Percentiles rank a stretch among this genome's conserved stretches.
Conservation (phyloP, 2,113 vertebrate species). For the Candoia aspera region DNA sequence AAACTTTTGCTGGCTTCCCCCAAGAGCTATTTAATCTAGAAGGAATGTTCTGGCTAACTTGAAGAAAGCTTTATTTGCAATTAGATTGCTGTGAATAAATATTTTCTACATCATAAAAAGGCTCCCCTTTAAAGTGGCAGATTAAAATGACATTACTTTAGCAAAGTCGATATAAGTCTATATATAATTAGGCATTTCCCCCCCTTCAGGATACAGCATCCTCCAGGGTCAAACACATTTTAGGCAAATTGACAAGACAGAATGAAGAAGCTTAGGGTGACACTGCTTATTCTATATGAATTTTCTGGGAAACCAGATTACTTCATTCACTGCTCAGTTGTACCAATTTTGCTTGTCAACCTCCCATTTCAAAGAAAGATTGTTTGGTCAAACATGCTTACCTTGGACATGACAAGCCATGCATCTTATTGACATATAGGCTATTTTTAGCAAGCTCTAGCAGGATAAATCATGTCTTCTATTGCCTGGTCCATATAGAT, state of each 20-base stretch:
- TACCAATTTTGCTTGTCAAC: constrained; percentile 23
- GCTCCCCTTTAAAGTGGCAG: not conserved
- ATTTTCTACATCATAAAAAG: constrained; percentile 2
- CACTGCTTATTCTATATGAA: not conserved
- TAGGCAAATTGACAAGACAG: constrained; percentile 13
- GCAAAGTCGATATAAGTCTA: not conserved
- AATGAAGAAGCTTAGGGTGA: constrained; percentile 21
- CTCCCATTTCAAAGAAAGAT: constrained; percentile 30
- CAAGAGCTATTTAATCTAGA: not conserved
- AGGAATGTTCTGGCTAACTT: not conserved
- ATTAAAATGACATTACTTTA: constrained; percentile 9
- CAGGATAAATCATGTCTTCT: constrained; percentile 24
- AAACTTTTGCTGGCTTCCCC: not conserved
- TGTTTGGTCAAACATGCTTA: constrained; percentile 27
- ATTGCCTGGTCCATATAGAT: constrained; percentile 23
- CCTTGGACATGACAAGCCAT: constrained; percentile 33
- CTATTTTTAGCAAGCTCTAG: constrained; percentile 9
- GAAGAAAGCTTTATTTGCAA: not conserved
- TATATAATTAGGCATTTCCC: constrained; percentile 1
- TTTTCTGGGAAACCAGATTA: constrained; percentile 21
- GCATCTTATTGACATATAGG: constrained; percentile 27
- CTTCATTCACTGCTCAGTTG: constrained; percentile 29
- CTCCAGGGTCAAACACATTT: constrained; percentile 24
- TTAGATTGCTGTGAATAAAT: not conserved
- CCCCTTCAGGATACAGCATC: not conserved